These are phyloP conservation scores for Polypedilum pembai DNA, from an alignment of 1,140 invertebrate species.

Conservation along the genomic window DNA sequence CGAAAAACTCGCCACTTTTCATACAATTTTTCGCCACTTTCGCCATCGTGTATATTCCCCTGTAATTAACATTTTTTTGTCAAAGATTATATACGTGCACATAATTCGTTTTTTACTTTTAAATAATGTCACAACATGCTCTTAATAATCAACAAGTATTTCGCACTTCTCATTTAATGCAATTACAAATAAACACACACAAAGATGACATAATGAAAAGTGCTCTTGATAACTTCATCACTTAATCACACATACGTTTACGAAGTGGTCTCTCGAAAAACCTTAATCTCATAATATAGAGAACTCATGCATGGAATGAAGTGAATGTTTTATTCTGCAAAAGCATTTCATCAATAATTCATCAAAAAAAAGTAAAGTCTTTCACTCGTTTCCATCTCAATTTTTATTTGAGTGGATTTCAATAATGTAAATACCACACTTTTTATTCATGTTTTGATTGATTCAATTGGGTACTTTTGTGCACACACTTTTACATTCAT, in stretches of 20 bases:
- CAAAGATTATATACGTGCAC: too few relatives aligned
- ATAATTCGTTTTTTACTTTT: too few relatives aligned
- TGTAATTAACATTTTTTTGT: too few relatives aligned
- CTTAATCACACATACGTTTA: background rate
- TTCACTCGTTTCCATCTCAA: background rate
- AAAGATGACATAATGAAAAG: background rate
- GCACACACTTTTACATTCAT: too few relatives aligned
- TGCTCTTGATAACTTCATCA: background rate
- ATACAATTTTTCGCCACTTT: too few relatives aligned
- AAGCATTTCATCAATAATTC: slow-evolving; percentile 20
- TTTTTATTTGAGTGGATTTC: background rate
- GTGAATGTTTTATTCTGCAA: background rate
- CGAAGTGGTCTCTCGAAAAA: background rate
- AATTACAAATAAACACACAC: background rate
- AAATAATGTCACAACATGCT: too few relatives aligned
- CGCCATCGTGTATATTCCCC: too few relatives aligned
- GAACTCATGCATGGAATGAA: background rate
- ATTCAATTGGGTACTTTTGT: slow-evolving; percentile 23
- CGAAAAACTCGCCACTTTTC: too few relatives aligned
- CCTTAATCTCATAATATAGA: background rate
- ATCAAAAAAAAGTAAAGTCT: background rate
- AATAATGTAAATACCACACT: background rate
- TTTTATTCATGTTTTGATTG: slow-evolving; percentile 28
- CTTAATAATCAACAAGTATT: too few relatives aligned
- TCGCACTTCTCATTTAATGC: too few relatives aligned